Evolutionary conservation across 2,113 vertebrate genomes (phyloP).

Genomic region (Hippocampus comes): DNA sequence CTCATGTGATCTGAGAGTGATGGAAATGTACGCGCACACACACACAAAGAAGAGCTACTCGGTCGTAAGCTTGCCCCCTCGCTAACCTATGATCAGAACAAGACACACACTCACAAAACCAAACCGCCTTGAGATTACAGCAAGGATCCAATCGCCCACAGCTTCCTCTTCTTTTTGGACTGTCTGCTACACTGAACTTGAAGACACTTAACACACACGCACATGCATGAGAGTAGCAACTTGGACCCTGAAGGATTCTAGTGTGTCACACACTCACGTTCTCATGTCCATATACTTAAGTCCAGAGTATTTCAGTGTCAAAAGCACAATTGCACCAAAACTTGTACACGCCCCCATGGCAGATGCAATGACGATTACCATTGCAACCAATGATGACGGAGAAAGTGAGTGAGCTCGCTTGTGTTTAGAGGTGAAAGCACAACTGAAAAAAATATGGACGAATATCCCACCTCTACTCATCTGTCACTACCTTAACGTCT

Average conservation of each 20-base stretch:
- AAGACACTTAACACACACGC: constrained; percentile 22
- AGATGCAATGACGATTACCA: too few species aligned
- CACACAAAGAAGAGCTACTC: constrained; percentile 13
- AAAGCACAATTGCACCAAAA: too few species aligned
- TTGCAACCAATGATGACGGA: too few species aligned
- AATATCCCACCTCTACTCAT: too few species aligned
- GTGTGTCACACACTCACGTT: too few species aligned
- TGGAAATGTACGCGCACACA: constrained; percentile 25
- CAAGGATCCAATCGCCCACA: constrained; percentile 56
- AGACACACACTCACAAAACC: constrained; percentile 52
- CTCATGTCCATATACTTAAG: too few species aligned
- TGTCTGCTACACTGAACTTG: constrained; percentile 49
- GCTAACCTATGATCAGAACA: constrained; percentile 62
- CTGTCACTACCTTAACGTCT: too few species aligned
- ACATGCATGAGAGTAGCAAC: not conserved
- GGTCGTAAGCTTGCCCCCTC: constrained; percentile 53
- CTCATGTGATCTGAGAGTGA: constrained; percentile 51
- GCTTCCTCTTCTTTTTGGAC: constrained; percentile 55
- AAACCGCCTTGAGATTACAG: constrained; percentile 64
- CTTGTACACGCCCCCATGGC: too few species aligned
- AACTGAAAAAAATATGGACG: too few species aligned
- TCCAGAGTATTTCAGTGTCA: too few species aligned
- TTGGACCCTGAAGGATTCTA: not conserved
- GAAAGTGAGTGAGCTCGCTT: too few species aligned
- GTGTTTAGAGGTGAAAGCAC: too few species aligned